Evolutionary conservation across 2,797 vertebrate genomes (phyloP).

Genomic region (Miopithecus talapoin): DNA sequence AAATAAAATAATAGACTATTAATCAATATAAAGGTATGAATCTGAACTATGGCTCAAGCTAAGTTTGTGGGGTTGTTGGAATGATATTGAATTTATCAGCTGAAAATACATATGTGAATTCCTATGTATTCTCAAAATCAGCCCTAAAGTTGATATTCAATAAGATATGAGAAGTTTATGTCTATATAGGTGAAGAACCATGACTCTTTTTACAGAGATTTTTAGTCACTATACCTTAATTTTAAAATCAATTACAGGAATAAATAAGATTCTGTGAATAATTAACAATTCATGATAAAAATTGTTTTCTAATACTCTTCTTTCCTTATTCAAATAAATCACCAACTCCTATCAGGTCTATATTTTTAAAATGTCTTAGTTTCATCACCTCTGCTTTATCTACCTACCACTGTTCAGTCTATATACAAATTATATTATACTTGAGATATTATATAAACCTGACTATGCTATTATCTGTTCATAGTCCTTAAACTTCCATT

Average conservation of each 20-base stretch:
- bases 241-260: slow-evolving; percentile 28
- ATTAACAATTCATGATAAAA: background rate
- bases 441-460: background rate
- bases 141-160: background rate
- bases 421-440: background rate
- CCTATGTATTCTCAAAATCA: slow-evolving; percentile 15
- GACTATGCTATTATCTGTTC: background rate
- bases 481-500: background rate
- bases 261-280: background rate
- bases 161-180: background rate
- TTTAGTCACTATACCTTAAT: slow-evolving; percentile 16
- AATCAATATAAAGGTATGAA: background rate
- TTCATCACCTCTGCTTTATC: background rate
- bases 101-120: background rate
- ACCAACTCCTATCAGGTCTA: background rate
- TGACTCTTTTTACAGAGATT: slow-evolving; percentile 21
- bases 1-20: background rate
- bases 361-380: background rate
- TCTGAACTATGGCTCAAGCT: background rate
- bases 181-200: background rate
- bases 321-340: background rate
- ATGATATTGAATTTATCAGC: background rate
- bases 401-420: background rate
- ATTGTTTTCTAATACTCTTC: background rate
- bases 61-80: background rate